Evolutionary conservation across 1,140 invertebrate species (phyloP), one percentile per base, ranked within the genome.

Genomic region (Bombus affinis): DNA sequence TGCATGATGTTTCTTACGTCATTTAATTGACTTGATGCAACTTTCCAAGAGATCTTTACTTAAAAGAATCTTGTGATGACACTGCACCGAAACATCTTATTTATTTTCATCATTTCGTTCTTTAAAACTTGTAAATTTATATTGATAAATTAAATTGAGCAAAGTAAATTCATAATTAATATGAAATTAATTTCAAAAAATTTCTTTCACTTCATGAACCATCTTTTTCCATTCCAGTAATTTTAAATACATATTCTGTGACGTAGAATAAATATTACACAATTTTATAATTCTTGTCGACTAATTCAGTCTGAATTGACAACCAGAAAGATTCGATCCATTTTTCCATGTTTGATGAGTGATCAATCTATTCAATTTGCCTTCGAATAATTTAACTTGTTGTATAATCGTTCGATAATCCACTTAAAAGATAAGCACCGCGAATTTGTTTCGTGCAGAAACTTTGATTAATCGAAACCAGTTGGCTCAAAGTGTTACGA

Each of bases 21-120:
- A 79, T 84, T 78, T 84, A 79, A 79, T 84, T 84, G 59, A 66
- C 32, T 83, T 62, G 44, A 53, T 39, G 72, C 59, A 75, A 83
- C 59, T 39, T 18, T 57, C 25, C 28, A 32, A 8, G 1, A 32
- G 53, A 82, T 66, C 42, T 32, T 22, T 4, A 3, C 8, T 73
- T 35, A 65, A 28, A 13, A 44, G 22, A 83, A 53, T 65, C 35
- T 68, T 39, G 53, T 44, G 44, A 47, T 53, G 32, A 32, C 18
- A 28, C 28, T 57, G 35, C 28, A 39, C 5, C 5, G n/a, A 62
- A 81, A 8, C 37, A 59, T 35, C 39, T 18, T 57, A 13, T 28
- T 37, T 53, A 44, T 47, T 75, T 32, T n/a, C 57, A 66, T 3
- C 15, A 10, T 37, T 12, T 32, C 9, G 2, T n/a, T 9, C 28